Evolutionary conservation across 2,113 vertebrate genomes (phyloP).

Genomic region (Rutilus rutilus): DNA sequence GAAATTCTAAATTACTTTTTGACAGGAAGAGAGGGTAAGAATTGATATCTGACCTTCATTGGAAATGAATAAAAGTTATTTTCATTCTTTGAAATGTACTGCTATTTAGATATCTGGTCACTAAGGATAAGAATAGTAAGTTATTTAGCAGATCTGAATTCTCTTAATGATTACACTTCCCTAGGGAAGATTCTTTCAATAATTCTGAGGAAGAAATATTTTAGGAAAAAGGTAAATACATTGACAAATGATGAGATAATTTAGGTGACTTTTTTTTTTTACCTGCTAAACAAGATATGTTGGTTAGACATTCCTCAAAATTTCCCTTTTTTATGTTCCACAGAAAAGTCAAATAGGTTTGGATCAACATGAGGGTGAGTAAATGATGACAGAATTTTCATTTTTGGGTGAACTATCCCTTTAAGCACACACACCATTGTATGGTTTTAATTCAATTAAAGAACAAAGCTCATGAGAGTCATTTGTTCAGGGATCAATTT

Average conservation of each 20-base stretch:
- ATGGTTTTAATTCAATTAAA: too few species aligned
- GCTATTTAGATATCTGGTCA: background rate
- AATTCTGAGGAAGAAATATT: background rate
- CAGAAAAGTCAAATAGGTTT: too few species aligned
- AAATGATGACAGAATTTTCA: too few species aligned
- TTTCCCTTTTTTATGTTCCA: too few species aligned
- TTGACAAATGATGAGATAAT: background rate
- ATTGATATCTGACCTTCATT: slow-evolving; percentile 27
- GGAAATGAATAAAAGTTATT: slow-evolving; percentile 30
- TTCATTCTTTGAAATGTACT: slow-evolving; percentile 27
- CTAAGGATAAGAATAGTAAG: background rate
- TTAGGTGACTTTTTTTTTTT: too few species aligned
- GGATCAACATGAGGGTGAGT: too few species aligned
- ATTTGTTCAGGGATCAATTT: too few species aligned
- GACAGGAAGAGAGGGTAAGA: background rate
- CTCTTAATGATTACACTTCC: slow-evolving; percentile 32
- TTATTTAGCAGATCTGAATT: background rate
- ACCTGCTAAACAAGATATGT: too few species aligned
- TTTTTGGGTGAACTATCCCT: too few species aligned
- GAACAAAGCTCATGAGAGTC: too few species aligned
- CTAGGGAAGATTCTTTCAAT: background rate
- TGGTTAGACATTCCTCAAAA: too few species aligned
- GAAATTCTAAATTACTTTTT: slow-evolving; percentile 32
- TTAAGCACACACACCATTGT: too few species aligned
- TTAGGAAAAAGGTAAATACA: background rate